Percentiles rank a stretch among this genome's conserved stretches.
Conservation (phyloP, 2,797 vertebrate genomes). For the Cuniculus paca region DNA sequence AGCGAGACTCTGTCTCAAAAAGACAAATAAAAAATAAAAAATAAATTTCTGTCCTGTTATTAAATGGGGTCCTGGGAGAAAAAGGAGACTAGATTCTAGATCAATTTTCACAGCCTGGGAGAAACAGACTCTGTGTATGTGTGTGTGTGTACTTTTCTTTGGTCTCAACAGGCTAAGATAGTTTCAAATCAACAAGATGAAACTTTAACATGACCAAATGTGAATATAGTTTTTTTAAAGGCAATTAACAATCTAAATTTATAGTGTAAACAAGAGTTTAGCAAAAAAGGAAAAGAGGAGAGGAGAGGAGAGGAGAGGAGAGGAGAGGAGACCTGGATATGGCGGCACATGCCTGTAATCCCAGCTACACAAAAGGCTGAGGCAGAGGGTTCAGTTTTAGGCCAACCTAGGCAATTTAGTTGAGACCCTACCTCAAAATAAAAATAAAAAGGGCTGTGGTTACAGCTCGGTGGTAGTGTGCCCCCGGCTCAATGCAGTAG, state of each 20-base stretch:
- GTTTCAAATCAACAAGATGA: conserved; percentile 32
- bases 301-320: background rate
- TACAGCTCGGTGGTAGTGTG: background rate
- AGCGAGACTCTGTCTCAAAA: too few species aligned
- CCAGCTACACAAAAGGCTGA: background rate
- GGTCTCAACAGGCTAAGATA: background rate
- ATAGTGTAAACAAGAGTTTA: conserved; percentile 16
- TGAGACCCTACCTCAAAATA: background rate
- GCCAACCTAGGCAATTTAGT: background rate
- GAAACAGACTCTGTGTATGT: accelerated
- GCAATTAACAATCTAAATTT: background rate
- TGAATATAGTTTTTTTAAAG: background rate
- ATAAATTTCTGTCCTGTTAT: conserved; percentile 21
- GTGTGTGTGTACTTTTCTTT: background rate
- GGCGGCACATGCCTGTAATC: background rate
- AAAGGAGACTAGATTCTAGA: background rate
- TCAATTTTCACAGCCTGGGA: background rate
- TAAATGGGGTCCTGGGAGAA: background rate
- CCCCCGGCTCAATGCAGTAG: background rate
- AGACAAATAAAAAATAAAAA: too few species aligned
- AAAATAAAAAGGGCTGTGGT: background rate
- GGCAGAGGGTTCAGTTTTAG: background rate
- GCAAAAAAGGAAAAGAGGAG: background rate
- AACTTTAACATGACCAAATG: conserved; percentile 30
- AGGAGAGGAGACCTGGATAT: background rate